Conservation (phyloP, 2,113 vertebrate genomes). For the Pseudorectes ferrugineus region DNA sequence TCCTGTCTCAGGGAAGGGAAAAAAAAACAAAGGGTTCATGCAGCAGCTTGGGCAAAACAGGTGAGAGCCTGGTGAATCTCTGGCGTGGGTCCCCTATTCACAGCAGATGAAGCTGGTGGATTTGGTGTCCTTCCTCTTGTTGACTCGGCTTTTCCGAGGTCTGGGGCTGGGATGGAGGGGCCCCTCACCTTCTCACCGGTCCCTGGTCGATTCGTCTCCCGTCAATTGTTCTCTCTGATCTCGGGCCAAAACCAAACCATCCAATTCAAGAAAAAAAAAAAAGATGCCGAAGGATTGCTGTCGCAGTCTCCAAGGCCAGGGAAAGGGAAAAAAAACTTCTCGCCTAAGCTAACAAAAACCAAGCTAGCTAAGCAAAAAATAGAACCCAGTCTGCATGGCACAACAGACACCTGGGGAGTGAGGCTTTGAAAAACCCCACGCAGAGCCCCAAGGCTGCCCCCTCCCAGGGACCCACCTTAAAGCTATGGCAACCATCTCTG, state of each 20-base stretch:
- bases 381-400: fast-evolving
- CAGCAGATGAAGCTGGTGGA: too few species aligned
- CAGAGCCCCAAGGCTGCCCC: neutral
- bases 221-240: neutral
- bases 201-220: fast-evolving
- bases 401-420: neutral
- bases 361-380: neutral
- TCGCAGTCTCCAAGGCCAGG: neutral
- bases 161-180: neutral
- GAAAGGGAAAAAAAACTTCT: neutral
- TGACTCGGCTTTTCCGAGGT: neutral
- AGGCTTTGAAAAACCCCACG: neutral
- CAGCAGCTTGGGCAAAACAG: neutral
- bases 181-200: fast-evolving
- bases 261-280: neutral
- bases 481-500: neutral
- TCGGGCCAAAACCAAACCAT: neutral
- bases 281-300: neutral
- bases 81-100: too few species aligned
- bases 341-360: neutral
- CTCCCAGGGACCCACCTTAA: neutral
- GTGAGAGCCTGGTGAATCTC: neutral
- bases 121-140: too few species aligned
- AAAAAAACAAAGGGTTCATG: neutral
- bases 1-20: neutral